These are phyloP conservation scores for Pampus argenteus DNA, from an alignment of 2,797 vertebrate genomes.

Conservation along the genomic window DNA sequence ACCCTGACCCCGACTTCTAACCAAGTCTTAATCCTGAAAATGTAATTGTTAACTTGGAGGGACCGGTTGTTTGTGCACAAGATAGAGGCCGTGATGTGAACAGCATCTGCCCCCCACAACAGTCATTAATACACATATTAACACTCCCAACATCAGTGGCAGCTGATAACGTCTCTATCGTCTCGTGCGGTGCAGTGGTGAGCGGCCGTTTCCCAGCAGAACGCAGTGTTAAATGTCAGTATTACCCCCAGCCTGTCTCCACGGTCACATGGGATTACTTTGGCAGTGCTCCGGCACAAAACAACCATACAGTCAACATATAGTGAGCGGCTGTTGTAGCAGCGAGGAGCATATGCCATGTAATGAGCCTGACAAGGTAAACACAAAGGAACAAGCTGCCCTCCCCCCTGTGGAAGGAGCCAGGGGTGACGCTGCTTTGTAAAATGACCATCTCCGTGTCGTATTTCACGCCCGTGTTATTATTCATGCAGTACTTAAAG, in stretches of 20 bases:
- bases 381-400: constrained; percentile 27
- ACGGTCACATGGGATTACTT: constrained; percentile 12
- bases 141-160: background rate
- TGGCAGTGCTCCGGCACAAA: constrained; percentile 19
- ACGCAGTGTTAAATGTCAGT: background rate
- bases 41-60: background rate
- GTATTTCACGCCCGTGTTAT: background rate
- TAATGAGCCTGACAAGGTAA: constrained; percentile 45
- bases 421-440: constrained; percentile 1
- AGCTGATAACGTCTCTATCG: background rate
- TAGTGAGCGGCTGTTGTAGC: constrained; percentile 20
- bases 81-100: no score
- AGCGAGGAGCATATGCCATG: constrained; percentile 38
- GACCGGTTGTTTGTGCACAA: background rate
- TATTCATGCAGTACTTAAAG: background rate
- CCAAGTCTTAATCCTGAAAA: no score
- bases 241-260: constrained; percentile 1
- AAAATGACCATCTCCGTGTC: background rate
- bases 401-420: background rate
- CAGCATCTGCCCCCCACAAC: no score
- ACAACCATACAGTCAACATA: constrained; percentile 24
- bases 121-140: no score
- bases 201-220: background rate
- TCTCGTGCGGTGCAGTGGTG: no score
- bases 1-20: no score